Evolutionary conservation across 2,888 invertebrate species (phyloP).

Genomic region (Phortica okadai): DNA sequence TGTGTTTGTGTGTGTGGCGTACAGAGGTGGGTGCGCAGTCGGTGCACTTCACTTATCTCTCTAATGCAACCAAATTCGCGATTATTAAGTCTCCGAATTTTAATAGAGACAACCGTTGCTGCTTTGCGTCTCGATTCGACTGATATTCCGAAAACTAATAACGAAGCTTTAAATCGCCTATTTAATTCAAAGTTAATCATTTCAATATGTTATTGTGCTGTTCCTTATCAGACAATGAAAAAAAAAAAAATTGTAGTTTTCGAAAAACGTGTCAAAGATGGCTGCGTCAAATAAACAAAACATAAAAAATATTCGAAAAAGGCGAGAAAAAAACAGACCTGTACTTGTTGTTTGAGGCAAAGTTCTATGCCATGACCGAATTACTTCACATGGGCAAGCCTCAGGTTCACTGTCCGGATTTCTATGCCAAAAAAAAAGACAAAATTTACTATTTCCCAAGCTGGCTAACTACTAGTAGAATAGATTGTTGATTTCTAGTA

Average conservation of each 20-base stretch:
- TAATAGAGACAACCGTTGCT: slow-evolving; percentile 13
- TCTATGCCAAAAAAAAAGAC: slow-evolving; percentile 2
- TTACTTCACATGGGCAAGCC: slow-evolving; percentile 4
- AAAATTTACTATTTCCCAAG: neutral
- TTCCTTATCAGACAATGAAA: slow-evolving; percentile 11
- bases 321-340: neutral
- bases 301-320: neutral
- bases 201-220: neutral
- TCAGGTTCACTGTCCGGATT: slow-evolving; percentile 3
- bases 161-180: slow-evolving; percentile 11
- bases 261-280: slow-evolving; percentile 12
- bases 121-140: slow-evolving; percentile 6
- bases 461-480: neutral
- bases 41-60: slow-evolving; percentile 14
- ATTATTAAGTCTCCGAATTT: neutral
- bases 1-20: neutral
- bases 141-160: slow-evolving; percentile 13
- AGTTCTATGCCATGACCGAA: neutral
- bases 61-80: slow-evolving; percentile 20
- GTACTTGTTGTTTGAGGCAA: neutral
- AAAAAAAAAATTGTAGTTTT: slow-evolving; percentile 5
- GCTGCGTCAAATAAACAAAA: neutral
- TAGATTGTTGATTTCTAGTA: slow-evolving; percentile 43
- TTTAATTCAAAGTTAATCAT: slow-evolving; percentile 3
- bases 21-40: slow-evolving; percentile 3